These are phyloP conservation scores for Spheniscus humboldti DNA, from an alignment of 2,797 vertebrate genomes.

Conservation along the genomic window DNA sequence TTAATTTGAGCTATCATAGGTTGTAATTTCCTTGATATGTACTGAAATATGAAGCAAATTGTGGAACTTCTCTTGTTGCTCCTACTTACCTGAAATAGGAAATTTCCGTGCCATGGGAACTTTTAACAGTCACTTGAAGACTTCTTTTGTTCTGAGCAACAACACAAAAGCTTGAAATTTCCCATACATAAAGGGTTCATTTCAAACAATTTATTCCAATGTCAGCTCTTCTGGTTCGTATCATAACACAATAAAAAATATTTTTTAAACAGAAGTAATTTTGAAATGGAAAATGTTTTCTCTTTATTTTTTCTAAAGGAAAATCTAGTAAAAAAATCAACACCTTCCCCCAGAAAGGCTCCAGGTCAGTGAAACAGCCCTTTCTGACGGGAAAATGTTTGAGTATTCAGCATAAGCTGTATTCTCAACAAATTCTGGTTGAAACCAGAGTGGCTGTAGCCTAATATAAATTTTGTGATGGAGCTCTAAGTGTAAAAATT, in stretches of 20 bases:
- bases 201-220: neutral
- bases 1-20: neutral
- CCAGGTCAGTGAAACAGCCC: neutral
- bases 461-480: neutral
- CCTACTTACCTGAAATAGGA: neutral
- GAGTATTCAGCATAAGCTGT: neutral
- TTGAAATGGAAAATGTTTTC: neutral
- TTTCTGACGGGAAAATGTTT: neutral
- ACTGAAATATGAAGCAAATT: neutral
- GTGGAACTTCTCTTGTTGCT: neutral
- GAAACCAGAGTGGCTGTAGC: neutral
- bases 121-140: neutral
- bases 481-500: neutral
- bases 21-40: neutral
- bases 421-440: neutral
- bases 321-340: neutral
- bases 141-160: neutral
- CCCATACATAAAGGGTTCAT: neutral
- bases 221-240: neutral
- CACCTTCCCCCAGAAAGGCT: neutral
- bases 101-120: neutral
- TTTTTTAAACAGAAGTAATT: neutral
- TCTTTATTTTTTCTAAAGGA: neutral
- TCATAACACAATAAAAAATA: neutral
- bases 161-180: neutral